Evolutionary conservation across 2,888 invertebrate species (phyloP), one percentile per base, ranked within the genome.

Genomic region (Invenusta paracnida): DNA sequence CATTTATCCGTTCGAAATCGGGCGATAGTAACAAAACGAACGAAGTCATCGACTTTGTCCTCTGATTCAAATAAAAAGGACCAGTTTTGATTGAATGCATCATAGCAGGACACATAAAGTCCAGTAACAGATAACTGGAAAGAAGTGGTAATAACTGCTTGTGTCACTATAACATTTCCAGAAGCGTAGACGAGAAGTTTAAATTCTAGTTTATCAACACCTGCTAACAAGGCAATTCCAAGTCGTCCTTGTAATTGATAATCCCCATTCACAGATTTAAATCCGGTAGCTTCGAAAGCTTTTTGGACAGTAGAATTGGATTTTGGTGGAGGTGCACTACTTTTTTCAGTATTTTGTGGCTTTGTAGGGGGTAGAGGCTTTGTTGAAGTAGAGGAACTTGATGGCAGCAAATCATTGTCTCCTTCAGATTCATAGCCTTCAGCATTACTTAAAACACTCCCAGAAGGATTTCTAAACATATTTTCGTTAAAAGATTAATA

Each of bases 91-190:
- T 29, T 30, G 25, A 30, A 79, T 1, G 79, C 30, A 83, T 85
- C 85, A 30, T 85, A 85, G 30, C 29, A 85, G 23, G 83, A 84
- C 23, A 81, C 85, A 85, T 85, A 85, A 79, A 84, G 29, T 84
- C 73, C 84, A 27, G 67, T 23, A 73, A 66, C 48, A 28, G 84
- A 67, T 1, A 84, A 23, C 67, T 81, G 25, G 25, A 84, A 84
- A 1, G 67, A 28, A 28, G 67, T 5, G 25, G 67, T 85, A 25
- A 85, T 81, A 25, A 25, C 2, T 0, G 81, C 81, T 85, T 85
- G 85, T 82, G 31, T 30, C 5, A 30, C 29, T n/a, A 30, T 29
- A 29, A 82, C 82, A 82, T 82, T 30, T 29, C 82, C 30, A 82
- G 30, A 2, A 30, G 82, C 82, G 29, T 82, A 82, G 5, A 82